phyloP scores from a whole-genome alignment of 2,113 vertebrate genomes.

The Ictalurus punctatus region DNA sequence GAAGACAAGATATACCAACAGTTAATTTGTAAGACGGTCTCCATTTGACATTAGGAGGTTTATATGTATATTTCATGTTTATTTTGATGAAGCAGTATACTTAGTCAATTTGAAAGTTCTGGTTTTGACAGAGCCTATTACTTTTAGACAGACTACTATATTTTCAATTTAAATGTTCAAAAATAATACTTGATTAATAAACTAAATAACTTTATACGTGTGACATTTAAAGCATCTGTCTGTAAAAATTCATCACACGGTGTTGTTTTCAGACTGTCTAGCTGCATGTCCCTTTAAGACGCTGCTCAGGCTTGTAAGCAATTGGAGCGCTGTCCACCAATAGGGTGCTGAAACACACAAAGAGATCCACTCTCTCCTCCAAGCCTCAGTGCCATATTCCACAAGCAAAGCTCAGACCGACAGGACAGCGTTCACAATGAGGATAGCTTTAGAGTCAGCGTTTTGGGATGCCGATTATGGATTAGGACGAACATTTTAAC shows the following conservation, averaged over 20 bases:
- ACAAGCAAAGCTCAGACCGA: slow-evolving; percentile 15
- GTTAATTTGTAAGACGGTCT: background rate
- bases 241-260: background rate
- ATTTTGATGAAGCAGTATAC: background rate
- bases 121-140: background rate
- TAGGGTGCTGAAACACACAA: slow-evolving; percentile 60
- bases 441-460: background rate
- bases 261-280: background rate
- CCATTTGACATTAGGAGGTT: background rate
- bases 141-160: background rate
- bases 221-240: background rate
- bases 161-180: background rate
- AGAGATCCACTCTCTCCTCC: slow-evolving; percentile 68
- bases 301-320: slow-evolving; percentile 2
- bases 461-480: background rate
- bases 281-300: slow-evolving; percentile 45
- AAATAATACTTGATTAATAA: background rate
- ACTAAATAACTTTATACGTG: too few species aligned
- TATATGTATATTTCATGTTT: background rate
- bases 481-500: slow-evolving; percentile 6
- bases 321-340: slow-evolving; percentile 66
- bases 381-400: slow-evolving; percentile 45
- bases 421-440: slow-evolving; percentile 17
- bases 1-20: background rate
- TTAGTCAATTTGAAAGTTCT: background rate